phyloP scores from a whole-genome alignment of 2,888 invertebrate genomes.

The Drosophila differens region DNA sequence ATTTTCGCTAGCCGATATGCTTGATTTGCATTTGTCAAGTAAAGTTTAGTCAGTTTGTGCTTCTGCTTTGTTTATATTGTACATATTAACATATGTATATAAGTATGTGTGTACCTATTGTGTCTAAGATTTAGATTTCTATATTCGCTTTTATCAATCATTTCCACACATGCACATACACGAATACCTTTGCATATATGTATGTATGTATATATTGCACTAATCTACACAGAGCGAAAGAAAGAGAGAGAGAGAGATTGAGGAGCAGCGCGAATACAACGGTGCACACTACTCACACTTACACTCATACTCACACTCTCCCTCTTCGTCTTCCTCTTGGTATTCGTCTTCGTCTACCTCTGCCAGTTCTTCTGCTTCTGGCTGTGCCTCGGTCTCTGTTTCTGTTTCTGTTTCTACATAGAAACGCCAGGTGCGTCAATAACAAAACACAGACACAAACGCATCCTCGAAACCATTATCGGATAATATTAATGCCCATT shows the following conservation, averaged over 20 bases:
- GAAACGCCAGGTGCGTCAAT: conserved; percentile 47
- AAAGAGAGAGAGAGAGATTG: conserved; percentile 11
- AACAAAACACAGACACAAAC: conserved; percentile 24
- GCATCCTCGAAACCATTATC: conserved; percentile 49
- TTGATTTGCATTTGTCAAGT: conserved; percentile 34
- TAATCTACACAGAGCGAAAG: conserved; percentile 16
- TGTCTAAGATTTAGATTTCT: conserved; percentile 12
- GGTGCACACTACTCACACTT: conserved; percentile 3
- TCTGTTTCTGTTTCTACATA: conserved; percentile 6
- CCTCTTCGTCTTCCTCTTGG: background rate
- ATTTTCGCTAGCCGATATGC: conserved; percentile 35
- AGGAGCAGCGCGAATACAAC: conserved; percentile 28
- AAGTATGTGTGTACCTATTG: conserved; percentile 1
- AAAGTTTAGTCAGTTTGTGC: conserved; percentile 7
- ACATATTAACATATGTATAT: background rate
- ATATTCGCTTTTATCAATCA: conserved; percentile 27
- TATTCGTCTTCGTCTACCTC: background rate
- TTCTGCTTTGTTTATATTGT: background rate
- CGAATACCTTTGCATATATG: background rate
- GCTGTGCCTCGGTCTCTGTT: conserved; percentile 2
- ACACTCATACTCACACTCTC: background rate
- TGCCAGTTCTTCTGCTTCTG: conserved; percentile 3
- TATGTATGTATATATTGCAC: conserved; percentile 8
- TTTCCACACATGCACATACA: background rate
- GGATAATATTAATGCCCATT: conserved; percentile 52